Evolutionary conservation across 2,888 invertebrate species (phyloP).

Genomic region (Escarpia spicata): DNA sequence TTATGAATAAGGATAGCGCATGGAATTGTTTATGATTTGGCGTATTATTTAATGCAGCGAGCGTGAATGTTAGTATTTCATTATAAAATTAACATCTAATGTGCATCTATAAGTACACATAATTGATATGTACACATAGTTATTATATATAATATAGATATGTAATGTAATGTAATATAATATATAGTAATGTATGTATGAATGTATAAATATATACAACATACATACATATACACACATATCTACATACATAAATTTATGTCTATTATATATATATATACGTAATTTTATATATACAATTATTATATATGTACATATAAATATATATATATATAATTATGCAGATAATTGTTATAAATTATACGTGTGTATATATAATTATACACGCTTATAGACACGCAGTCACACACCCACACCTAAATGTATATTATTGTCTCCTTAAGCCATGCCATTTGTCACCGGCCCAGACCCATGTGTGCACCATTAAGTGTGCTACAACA

Average conservation of each 20-base stretch:
- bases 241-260: background rate
- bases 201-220: background rate
- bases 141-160: background rate
- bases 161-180: background rate
- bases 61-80: background rate
- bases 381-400: background rate
- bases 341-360: background rate
- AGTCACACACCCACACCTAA: background rate
- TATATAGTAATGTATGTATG: background rate
- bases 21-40: background rate
- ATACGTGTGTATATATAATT: slow-evolving; percentile 13
- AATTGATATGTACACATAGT: too few species aligned
- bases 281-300: background rate
- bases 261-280: slow-evolving; percentile 19
- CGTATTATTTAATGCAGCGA: too few species aligned
- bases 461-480: background rate
- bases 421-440: too few species aligned
- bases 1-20: background rate
- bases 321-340: background rate
- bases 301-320: background rate
- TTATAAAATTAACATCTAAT: background rate
- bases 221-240: background rate
- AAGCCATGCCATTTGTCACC: background rate
- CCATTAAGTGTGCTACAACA: background rate
- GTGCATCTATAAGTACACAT: too few species aligned